Percentiles rank a stretch among this genome's conserved stretches.
Conservation (phyloP, 2,797 vertebrate genomes). For the Pteronotus mesoamericanus region DNA sequence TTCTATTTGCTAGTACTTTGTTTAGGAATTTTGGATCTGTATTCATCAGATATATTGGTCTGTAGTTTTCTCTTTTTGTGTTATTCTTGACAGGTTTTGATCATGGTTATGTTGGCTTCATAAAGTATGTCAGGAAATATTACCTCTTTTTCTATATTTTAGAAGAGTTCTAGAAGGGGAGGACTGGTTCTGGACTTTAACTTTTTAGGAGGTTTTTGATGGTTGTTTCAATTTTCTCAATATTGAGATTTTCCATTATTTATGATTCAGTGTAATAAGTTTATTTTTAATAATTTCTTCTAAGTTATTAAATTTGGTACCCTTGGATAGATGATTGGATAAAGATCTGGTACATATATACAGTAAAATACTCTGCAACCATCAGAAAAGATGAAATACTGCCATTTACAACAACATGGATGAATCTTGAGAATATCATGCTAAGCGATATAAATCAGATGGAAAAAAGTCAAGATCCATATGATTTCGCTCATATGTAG, state of each 20-base stretch:
- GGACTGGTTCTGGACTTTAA: neutral
- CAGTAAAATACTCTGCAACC: neutral
- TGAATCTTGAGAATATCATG: neutral
- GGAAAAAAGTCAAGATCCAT: neutral
- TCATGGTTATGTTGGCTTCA: neutral
- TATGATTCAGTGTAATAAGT: neutral
- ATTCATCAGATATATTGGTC: neutral
- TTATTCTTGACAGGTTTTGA: neutral
- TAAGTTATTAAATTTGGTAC: neutral
- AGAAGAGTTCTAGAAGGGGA: neutral
- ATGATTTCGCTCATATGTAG: neutral
- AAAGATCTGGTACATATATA: neutral
- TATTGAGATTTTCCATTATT: neutral
- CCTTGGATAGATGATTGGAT: neutral
- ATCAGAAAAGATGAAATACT: neutral
- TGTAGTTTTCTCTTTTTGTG: neutral
- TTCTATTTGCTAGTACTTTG: neutral
- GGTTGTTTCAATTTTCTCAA: neutral
- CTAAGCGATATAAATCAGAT: neutral
- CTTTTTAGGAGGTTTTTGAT: neutral
- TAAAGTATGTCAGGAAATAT: neutral
- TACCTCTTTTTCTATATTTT: neutral
- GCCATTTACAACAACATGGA: neutral
- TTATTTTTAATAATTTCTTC: neutral
- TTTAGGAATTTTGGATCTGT: neutral